Evolutionary conservation across 1,140 invertebrate species (phyloP).

Genomic region (Euwallacea similis): DNA sequence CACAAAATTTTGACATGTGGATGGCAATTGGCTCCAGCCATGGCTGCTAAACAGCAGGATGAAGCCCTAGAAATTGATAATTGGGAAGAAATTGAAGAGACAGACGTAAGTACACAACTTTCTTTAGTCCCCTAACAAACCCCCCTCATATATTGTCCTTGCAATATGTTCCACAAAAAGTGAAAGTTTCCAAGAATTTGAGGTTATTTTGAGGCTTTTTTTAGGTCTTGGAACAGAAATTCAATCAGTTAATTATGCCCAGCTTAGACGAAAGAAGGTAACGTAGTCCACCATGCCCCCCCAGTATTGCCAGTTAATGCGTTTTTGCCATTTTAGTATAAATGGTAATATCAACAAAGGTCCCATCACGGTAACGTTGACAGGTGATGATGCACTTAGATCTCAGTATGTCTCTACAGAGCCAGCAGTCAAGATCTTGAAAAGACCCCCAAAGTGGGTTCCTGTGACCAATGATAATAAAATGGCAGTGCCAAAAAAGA

Average conservation of each 20-base stretch:
- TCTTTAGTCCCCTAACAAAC: constrained; percentile 5
- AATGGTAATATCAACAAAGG: constrained; percentile 44
- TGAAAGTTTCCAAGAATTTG: not conserved
- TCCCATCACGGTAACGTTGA: constrained; percentile 50
- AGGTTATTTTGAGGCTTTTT: constrained; percentile 33
- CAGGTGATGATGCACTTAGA: constrained; percentile 52
- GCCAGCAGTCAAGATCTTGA: constrained; percentile 81
- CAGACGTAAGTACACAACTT: constrained; percentile 47
- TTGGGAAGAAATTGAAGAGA: constrained; percentile 54
- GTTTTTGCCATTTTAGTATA: constrained; percentile 34
- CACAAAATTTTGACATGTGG: not conserved
- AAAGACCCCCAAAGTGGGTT: constrained; percentile 65
- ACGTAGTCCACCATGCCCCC: not conserved
- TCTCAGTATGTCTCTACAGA: constrained; percentile 62
- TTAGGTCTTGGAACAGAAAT: constrained; percentile 52
- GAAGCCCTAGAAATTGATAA: constrained; percentile 50
- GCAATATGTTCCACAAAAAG: not conserved
- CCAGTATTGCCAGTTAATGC: not conserved
- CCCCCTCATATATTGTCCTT: not conserved
- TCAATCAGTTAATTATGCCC: constrained; percentile 48
- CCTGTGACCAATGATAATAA: constrained; percentile 65
- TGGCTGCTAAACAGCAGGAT: constrained; percentile 53
- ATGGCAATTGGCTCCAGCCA: constrained; percentile 45
- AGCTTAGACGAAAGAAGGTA: constrained; percentile 48
- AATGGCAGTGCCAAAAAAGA: constrained; percentile 76